Evolutionary conservation across 1,140 invertebrate species (phyloP).

Genomic region (Drosophila pruinosa): DNA sequence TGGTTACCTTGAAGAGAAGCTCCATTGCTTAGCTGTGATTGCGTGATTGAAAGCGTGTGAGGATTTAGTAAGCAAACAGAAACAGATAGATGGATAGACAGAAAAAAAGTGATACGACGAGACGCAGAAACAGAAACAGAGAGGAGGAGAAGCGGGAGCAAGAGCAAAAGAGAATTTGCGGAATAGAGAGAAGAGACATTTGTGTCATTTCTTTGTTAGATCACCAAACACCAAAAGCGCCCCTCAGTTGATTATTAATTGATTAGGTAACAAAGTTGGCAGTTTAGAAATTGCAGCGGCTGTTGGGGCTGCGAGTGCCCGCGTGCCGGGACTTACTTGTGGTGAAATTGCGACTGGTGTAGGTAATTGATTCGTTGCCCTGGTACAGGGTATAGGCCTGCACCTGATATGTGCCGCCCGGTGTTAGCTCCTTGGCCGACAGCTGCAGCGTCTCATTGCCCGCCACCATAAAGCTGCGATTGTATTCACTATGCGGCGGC

Average conservation of each 20-base stretch:
- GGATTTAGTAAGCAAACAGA: conserved; percentile 8
- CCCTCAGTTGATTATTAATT: not conserved
- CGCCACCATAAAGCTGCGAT: conserved; percentile 86
- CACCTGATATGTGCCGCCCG: conserved; percentile 94
- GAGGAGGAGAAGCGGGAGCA: not conserved
- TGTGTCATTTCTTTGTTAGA: not conserved
- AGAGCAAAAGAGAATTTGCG: not conserved
- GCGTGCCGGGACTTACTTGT: conserved; percentile 88
- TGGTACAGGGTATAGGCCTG: conserved; percentile 95
- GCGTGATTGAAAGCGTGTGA: not conserved
- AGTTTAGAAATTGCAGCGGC: conserved; percentile 59
- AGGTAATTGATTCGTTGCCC: conserved; percentile 94
- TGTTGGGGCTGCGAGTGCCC: conserved; percentile 42
- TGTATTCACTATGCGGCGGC: conserved; percentile 83
- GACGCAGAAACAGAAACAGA: too few relatives aligned
- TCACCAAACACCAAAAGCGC: not conserved
- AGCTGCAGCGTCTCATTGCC: conserved; percentile 87
- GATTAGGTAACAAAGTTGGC: not conserved
- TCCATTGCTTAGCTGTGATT: conserved; percentile 7
- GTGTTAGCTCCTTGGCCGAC: conserved; percentile 90
- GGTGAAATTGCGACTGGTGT: conserved; percentile 95
- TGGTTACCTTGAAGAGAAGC: conserved; percentile 44
- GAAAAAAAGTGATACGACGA: too few relatives aligned
- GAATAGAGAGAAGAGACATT: conserved; percentile 5
- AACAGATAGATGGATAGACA: not conserved